These are phyloP conservation scores for Vultur gryphus DNA, from an alignment of 2,797 vertebrate genomes.

Conservation along the genomic window DNA sequence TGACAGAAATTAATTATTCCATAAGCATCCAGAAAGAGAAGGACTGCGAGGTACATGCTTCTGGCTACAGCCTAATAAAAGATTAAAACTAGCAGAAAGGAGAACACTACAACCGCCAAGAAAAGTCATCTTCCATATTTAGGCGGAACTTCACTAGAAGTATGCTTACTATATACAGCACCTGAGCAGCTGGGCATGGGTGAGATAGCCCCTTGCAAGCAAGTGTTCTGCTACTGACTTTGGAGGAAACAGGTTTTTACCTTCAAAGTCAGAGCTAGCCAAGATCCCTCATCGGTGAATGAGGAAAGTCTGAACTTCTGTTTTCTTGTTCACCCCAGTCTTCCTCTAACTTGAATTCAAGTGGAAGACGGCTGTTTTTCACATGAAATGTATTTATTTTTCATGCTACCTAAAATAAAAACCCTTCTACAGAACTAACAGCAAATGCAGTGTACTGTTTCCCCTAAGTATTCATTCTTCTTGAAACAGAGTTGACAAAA, in stretches of 20 bases:
- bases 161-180: not conserved
- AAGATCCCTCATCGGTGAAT: not conserved
- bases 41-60: not conserved
- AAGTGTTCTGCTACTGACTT: not conserved
- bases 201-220: not conserved
- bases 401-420: not conserved
- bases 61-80: not conserved
- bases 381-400: not conserved
- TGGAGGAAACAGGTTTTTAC: not conserved
- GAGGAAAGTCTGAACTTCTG: not conserved
- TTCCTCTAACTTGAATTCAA: not conserved
- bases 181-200: not conserved
- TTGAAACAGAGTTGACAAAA: not conserved
- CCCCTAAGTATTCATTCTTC: not conserved
- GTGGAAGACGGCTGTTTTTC: not conserved
- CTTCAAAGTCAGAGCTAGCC: not conserved
- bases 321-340: not conserved
- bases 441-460: not conserved
- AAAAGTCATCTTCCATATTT: not conserved
- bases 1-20: slow-evolving; percentile 47
- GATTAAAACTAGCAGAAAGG: not conserved
- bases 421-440: not conserved
- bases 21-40: not conserved
- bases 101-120: not conserved
- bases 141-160: not conserved